Evolutionary conservation across 2,888 invertebrate species (phyloP).

Genomic region (Phyllotreta cruciferae): DNA sequence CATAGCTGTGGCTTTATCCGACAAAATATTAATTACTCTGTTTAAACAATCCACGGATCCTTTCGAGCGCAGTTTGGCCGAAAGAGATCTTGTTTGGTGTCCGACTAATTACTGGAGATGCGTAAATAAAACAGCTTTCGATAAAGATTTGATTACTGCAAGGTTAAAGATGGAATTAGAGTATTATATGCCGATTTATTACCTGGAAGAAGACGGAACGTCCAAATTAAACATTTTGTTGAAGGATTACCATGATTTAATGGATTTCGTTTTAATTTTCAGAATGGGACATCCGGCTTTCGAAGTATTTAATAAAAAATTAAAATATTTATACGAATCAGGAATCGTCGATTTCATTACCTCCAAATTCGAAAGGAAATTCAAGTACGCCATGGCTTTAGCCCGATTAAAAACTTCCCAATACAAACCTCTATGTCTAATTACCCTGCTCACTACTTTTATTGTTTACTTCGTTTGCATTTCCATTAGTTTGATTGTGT

Average conservation of each 20-base stretch:
- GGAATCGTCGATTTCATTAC: not conserved
- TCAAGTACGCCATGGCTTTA: not conserved
- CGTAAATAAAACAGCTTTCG: constrained; percentile 23
- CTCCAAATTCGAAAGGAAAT: constrained; percentile 7
- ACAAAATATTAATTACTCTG: not conserved
- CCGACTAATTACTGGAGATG: constrained; percentile 12
- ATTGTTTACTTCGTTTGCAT: constrained; percentile 4
- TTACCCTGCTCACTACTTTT: not conserved
- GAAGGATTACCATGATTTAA: constrained; percentile 5
- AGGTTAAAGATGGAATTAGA: constrained; percentile 18
- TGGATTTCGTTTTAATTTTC: constrained; percentile 6
- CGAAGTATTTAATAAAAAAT: constrained; percentile 2
- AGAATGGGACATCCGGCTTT: constrained; percentile 1
- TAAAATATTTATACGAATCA: constrained; percentile 3
- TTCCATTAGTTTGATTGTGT: not conserved
- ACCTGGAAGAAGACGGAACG: constrained; percentile 25
- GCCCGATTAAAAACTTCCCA: not conserved
- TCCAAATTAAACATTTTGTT: constrained; percentile 19
- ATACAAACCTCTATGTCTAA: not conserved
- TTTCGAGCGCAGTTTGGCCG: not conserved
- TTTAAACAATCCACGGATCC: constrained; percentile 6
- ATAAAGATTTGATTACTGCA: constrained; percentile 18
- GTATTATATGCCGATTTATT: constrained; percentile 19
- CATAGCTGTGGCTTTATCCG: constrained; percentile 13
- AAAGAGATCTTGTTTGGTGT: constrained; percentile 1